Percentiles rank a stretch among this genome's conserved stretches.
Conservation (phyloP, 2,888 invertebrate genomes). For the Hemithea aestivaria region DNA sequence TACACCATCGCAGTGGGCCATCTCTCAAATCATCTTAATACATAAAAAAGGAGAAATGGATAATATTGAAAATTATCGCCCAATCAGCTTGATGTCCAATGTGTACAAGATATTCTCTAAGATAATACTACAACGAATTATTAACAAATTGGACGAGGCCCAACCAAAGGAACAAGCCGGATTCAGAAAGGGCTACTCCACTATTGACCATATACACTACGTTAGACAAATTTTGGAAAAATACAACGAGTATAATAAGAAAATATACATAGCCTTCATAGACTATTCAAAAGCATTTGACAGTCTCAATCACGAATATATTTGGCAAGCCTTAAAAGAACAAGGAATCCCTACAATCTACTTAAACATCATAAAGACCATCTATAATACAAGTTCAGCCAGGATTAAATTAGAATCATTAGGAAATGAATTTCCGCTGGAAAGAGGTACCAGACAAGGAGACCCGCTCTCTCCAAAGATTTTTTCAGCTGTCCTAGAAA, state of each 20-base stretch:
- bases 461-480: background rate
- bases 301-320: background rate
- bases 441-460: background rate
- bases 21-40: conserved; percentile 7
- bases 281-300: conserved; percentile 7
- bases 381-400: no score
- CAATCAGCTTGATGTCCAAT: conserved; percentile 8
- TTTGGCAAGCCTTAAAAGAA: background rate
- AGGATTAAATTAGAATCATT: no score
- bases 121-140: conserved; percentile 1
- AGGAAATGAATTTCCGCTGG: no score
- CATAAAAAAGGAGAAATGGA: conserved; percentile 9
- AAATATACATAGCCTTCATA: conserved; percentile 11
- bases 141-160: conserved; percentile 4
- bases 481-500: no score
- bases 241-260: conserved; percentile 4
- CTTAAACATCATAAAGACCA: background rate
- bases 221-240: conserved; percentile 14
- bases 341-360: background rate
- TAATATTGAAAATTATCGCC: conserved; percentile 4
- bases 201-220: conserved; percentile 16
- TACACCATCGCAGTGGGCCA: conserved; percentile 4
- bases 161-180: conserved; percentile 21
- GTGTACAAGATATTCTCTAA: conserved; percentile 10
- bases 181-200: conserved; percentile 8